phyloP scores from a whole-genome alignment of 2,888 invertebrate genomes.

The Drosophila borborema region DNA sequence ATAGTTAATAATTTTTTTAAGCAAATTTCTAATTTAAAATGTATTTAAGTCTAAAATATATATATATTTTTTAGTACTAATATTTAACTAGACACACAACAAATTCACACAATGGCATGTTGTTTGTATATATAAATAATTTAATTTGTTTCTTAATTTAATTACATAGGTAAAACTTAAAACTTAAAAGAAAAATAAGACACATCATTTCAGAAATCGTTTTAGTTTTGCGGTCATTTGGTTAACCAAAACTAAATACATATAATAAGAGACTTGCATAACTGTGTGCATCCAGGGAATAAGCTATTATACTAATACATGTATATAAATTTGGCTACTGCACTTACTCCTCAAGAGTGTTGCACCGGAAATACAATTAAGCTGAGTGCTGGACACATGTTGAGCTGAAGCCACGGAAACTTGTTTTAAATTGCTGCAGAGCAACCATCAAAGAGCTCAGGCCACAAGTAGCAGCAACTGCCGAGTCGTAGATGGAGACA shows the following conservation, averaged over 20 bases:
- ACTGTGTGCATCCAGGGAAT: too few relatives aligned
- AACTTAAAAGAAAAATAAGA: too few relatives aligned
- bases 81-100: too few relatives aligned
- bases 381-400: slow-evolving; percentile 62
- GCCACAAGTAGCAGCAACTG: slow-evolving; percentile 23
- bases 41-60: too few relatives aligned
- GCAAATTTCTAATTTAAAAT: too few relatives aligned
- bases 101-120: too few relatives aligned
- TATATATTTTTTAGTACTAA: too few relatives aligned
- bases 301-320: not conserved
- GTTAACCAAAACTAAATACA: not conserved
- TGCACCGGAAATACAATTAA: slow-evolving; percentile 63
- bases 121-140: too few relatives aligned
- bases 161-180: too few relatives aligned
- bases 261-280: not conserved
- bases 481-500: not conserved
- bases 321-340: not conserved
- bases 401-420: slow-evolving; percentile 44
- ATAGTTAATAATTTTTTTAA: too few relatives aligned
- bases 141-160: not conserved
- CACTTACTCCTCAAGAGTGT: slow-evolving; percentile 14
- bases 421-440: slow-evolving; percentile 52
- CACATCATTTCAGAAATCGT: too few relatives aligned
- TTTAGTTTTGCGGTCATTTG: too few relatives aligned
- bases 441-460: slow-evolving; percentile 39